Conservation (phyloP, 2,797 vertebrate genomes). For the Notoglanidium macrostoma region DNA sequence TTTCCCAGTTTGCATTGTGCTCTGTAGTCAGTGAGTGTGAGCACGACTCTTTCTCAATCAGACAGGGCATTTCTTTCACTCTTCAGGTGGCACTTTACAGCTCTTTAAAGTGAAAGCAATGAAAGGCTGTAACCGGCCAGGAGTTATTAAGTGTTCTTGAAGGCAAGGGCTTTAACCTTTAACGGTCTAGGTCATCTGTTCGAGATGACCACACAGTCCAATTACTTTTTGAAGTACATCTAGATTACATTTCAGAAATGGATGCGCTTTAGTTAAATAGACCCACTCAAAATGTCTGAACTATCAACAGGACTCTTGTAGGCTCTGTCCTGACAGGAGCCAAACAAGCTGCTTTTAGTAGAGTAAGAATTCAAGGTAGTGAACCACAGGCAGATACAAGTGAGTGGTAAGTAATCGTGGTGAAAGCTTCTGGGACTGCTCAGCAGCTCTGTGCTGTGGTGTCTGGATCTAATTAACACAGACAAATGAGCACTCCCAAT, state of each 20-base stretch:
- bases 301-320: background rate
- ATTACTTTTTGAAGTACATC: constrained; percentile 43
- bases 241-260: constrained; percentile 22
- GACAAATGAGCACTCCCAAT: constrained; percentile 53
- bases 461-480: constrained; percentile 56
- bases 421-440: constrained; percentile 39
- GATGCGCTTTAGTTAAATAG: constrained; percentile 28
- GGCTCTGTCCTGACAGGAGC: background rate
- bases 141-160: constrained; percentile 61
- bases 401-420: constrained; percentile 42
- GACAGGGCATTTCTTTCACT: constrained; percentile 59
- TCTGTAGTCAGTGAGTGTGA: constrained; percentile 64
- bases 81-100: constrained; percentile 71
- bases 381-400: constrained; percentile 14
- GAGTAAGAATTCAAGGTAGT: background rate
- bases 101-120: constrained; percentile 70
- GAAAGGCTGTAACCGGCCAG: constrained; percentile 56
- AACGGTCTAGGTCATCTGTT: constrained; percentile 53
- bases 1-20: constrained; percentile 74
- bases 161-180: constrained; percentile 58
- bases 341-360: background rate
- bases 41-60: constrained; percentile 59
- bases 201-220: constrained; percentile 39
- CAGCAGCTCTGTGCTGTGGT: constrained; percentile 42
- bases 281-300: background rate